Conservation (phyloP, 2,113 vertebrate species). For the Anolis carolinensis region DNA sequence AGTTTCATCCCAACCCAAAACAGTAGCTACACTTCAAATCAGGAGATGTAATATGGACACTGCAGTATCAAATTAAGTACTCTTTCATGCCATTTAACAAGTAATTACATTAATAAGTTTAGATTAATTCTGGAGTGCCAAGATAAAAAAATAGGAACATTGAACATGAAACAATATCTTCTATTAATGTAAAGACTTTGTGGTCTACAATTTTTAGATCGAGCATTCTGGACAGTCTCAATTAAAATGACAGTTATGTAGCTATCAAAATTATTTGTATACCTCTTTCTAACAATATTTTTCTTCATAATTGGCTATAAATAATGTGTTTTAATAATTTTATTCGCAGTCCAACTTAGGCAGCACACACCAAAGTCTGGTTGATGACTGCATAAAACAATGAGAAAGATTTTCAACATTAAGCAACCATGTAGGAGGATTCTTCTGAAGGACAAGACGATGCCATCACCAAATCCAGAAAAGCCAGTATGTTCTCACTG, state of each 20-base stretch:
- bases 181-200: neutral
- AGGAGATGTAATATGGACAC: neutral
- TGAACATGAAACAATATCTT: neutral
- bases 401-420: neutral
- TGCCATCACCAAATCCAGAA: neutral
- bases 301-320: slow-evolving; percentile 6
- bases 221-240: neutral
- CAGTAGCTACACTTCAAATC: neutral
- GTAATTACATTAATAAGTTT: neutral
- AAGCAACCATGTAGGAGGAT: neutral
- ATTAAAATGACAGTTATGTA: neutral
- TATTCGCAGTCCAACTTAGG: neutral
- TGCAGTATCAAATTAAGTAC: neutral
- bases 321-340: neutral
- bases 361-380: neutral
- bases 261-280: neutral
- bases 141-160: neutral
- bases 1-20: neutral
- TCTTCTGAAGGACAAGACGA: neutral
- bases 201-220: neutral
- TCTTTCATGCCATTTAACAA: neutral
- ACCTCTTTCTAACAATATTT: neutral
- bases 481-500: neutral
- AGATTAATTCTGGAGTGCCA: neutral
- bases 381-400: neutral